Base-by-base conservation (phyloP, 1,140 invertebrate species). In the Whitmania pigra region DNA sequence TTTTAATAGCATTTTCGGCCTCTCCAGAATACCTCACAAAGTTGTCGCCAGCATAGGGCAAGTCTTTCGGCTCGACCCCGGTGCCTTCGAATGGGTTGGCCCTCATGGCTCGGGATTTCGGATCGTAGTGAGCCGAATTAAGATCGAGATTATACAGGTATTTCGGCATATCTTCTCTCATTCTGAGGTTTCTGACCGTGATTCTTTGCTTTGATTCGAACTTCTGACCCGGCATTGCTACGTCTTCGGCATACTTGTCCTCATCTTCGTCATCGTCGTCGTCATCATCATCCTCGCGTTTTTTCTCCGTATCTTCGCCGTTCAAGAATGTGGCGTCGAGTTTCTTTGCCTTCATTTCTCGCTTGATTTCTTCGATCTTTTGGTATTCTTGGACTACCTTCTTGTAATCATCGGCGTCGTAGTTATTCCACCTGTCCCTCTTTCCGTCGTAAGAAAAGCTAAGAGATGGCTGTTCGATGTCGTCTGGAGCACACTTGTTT, bases 111-210 rank as follows among this genome's bases (percentile, higher is more conserved):
- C 96, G 85, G 0, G 94, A 97, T 84, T 99, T 98, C 0, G 94
- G 94, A 84, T 99, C 97, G 83, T 99, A 99, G 82, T 97, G 97
- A 0, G 96, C 94, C 0, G 94, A 97, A 79, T 95, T 94, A 0
- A 90, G 89, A 84, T 99, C 94, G 74, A 99, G 85, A 83, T 99
- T 99, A 63, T 94, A 85, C 63, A 99, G 84, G 85, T 99, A 99
- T 84, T 49, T 49, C 11, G 43, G 43, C 43, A 49, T 7, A 17
- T 99, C 97, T 84, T 99, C 96, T 76, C 97, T 85, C 75, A 99
- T 99, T 78, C 97, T 87, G 73, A 99, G 84, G 86, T 99, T 99
- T 78, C 97, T 84, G 0, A 99, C 94, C 40, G 85, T 99, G 79
- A 99, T 99, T 77, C 96, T 87, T 80, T 99, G 95, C 83, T 98